A percentile compares a stretch with the other conserved stretches of the same genome.
Conservation (phyloP, 1,140 invertebrate genomes). For the Dreissena rostriformis region DNA sequence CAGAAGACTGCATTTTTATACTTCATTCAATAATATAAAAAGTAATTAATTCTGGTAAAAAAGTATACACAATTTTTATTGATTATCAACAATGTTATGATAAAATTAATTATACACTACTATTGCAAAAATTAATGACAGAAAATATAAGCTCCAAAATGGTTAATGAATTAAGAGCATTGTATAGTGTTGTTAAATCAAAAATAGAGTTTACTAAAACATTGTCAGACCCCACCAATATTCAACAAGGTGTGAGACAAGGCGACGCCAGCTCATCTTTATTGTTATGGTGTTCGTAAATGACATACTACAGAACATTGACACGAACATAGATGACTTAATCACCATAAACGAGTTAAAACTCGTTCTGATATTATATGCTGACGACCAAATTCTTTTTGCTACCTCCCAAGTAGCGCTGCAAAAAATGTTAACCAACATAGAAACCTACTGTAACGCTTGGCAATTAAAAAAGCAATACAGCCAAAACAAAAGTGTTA, state of each 20-base stretch:
- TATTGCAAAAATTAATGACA: neutral
- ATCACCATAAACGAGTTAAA: slow-evolving; percentile 4
- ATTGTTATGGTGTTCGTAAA: neutral
- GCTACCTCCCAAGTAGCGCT: too few relatives aligned
- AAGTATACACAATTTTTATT: too few relatives aligned
- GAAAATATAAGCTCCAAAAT: neutral
- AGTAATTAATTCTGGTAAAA: neutral
- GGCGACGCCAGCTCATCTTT: neutral
- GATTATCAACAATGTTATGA: too few relatives aligned
- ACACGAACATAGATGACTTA: neutral
- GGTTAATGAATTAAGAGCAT: neutral
- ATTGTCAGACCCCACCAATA: neutral
- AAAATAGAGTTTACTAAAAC: neutral
- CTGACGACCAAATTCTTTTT: neutral
- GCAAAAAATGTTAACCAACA: too few relatives aligned
- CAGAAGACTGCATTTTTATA: too few relatives aligned
- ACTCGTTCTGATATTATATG: neutral
- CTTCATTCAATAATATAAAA: too few relatives aligned
- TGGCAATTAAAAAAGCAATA: too few relatives aligned
- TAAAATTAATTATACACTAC: slow-evolving; percentile 12
- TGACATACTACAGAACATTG: neutral
- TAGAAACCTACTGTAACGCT: too few relatives aligned
- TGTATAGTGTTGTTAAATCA: neutral
- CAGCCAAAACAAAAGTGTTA: too few relatives aligned
- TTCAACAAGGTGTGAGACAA: slow-evolving; percentile 1